Conservation (phyloP, 2,113 vertebrate genomes). For the Pelusios castaneus region DNA sequence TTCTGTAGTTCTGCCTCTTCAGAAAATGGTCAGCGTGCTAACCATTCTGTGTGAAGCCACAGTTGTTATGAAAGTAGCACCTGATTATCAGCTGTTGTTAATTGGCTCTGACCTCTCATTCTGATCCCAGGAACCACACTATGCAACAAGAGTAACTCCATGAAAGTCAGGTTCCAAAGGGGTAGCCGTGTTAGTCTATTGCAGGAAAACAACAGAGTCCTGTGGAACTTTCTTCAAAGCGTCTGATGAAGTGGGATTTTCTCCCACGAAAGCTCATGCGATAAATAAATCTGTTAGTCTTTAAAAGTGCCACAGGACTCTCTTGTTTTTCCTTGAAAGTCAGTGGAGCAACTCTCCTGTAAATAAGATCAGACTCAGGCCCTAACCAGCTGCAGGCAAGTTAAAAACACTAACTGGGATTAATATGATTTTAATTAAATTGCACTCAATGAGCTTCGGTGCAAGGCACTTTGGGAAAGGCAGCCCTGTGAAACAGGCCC, state of each 20-base stretch:
- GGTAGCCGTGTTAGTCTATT: too few relatives aligned
- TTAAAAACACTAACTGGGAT: not conserved
- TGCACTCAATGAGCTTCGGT: not conserved
- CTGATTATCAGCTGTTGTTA: not conserved
- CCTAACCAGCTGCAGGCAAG: not conserved
- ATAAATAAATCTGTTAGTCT: too few relatives aligned
- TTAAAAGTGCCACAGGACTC: too few relatives aligned
- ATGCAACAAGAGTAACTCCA: not conserved
- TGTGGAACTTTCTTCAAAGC: too few relatives aligned
- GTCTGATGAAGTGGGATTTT: too few relatives aligned
- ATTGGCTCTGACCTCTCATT: not conserved
- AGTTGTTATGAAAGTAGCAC: not conserved
- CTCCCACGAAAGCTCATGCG: too few relatives aligned
- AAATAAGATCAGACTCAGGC: not conserved
- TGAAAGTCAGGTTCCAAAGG: not conserved
- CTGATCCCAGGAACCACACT: not conserved
- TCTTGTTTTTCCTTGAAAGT: not conserved
- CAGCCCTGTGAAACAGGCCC: not conserved
- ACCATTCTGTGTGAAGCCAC: not conserved
- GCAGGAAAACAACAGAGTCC: too few relatives aligned
- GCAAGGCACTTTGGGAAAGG: not conserved
- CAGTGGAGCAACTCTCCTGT: not conserved
- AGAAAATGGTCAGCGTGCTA: not conserved
- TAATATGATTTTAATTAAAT: not conserved
- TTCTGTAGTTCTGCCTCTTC: not conserved